Base-by-base conservation (phyloP, 2,113 vertebrate species). In the Cyanoliseus patagonus region DNA sequence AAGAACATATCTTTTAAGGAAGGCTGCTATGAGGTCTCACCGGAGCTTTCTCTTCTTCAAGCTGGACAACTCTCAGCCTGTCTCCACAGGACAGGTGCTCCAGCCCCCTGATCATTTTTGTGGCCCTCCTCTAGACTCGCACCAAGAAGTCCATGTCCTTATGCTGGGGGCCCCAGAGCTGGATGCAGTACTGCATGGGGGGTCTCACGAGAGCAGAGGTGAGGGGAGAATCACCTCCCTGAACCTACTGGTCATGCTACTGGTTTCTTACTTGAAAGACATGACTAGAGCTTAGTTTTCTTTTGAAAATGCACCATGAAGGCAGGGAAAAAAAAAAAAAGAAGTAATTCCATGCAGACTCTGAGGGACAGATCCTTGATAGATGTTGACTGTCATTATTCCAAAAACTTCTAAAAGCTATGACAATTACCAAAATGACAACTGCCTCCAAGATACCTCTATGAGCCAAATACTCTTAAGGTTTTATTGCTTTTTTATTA, bases 351-450 rank as follows among this genome's bases (percentile, higher is more conserved):
- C n/a, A 55, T 41, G 62, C 25, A 88, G 86, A 81, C 30, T 51
- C 35, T 68, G 88, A 84, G 42, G 81, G 81, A 92, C 73, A 95
- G 79, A 84, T 95, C 76, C 42, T 77, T 93, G 76, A 94, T 63
- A 64, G 16, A 27, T 70, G 20, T 83, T 74, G 39, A 78, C 10
- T 88, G 88, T 77, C 51, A 49, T 86, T 74, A 77, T 77, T 94
- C 89, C 62, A 87, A 87, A 93, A 79, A 42, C 53, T 90, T 92
- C 18, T 49, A 66, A 79, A 75, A 79, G 57, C 69, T 75, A 42
- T 52, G 35, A 57, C 62, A 91, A 83, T 82, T 87, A 89, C 35
- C 77, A 82, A 92, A 95, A 86, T 64, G 66, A 91, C 77, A 96
- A 75, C 66, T 35, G 63, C 33, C 16, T 78, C 39, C 46, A 91